These are phyloP conservation scores for Caretta caretta DNA, from an alignment of 2,113 vertebrate species.

Conservation along the genomic window DNA sequence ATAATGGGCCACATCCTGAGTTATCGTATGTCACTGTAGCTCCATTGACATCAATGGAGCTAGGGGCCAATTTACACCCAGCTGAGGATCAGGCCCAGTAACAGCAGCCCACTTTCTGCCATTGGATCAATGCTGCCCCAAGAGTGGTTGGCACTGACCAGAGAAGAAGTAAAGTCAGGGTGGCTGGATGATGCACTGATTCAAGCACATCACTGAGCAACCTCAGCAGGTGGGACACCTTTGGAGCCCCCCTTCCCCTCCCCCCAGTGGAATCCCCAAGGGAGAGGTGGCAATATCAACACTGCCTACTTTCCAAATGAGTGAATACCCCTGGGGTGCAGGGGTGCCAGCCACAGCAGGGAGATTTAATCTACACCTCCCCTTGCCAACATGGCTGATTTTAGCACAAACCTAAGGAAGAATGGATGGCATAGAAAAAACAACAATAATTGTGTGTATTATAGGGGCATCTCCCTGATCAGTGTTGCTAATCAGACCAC, in stretches of 20 bases:
- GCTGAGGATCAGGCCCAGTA: too few species aligned
- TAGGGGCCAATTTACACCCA: too few species aligned
- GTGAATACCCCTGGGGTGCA: neutral
- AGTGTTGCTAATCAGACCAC: conserved; percentile 17
- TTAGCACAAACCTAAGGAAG: neutral
- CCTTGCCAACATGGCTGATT: neutral
- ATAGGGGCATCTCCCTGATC: conserved; percentile 3
- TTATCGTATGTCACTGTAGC: too few species aligned
- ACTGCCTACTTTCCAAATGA: neutral
- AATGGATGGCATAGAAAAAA: neutral
- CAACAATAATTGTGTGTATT: rapidly evolving
- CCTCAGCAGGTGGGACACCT: rapidly evolving
- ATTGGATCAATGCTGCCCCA: too few species aligned
- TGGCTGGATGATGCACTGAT: neutral
- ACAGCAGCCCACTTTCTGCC: too few species aligned
- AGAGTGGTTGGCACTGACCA: neutral
- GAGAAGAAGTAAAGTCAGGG: neutral
- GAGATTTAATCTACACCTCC: neutral
- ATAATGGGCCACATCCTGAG: too few species aligned
- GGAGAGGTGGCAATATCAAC: neutral
- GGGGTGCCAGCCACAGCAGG: neutral
- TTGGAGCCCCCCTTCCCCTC: neutral
- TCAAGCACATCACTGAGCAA: neutral
- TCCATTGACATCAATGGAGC: too few species aligned
- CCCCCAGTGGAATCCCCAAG: neutral